Base-by-base conservation (phyloP, 1,140 invertebrate genomes). In the Pissodes strobi region DNA sequence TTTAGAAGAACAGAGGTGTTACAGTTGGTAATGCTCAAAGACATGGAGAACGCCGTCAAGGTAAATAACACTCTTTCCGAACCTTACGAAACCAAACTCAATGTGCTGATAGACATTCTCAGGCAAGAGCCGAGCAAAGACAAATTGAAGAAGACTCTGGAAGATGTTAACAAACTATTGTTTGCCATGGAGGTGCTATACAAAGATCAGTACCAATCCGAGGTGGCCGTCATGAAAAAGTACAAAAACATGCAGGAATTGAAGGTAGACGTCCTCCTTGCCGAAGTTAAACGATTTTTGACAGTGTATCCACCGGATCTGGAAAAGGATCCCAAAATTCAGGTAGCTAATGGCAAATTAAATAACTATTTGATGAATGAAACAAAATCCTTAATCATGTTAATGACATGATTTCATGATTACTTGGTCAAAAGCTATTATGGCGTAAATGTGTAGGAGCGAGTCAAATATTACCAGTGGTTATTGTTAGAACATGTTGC, bases 211-310 rank as follows among this genome's bases (percentile, higher is more conserved):
- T 56, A 49, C 43, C 34, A 38, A 13, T 19, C 39, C 2, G 69
- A 71, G 48, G 56, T 49, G 10, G 38, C 56, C 15, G 22, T 66
- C 1, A 10, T 49, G 12, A 39, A 67, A 25, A 71, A 71, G 23
- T 71, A 69, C 30, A 38, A 38, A 34, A 45, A 38, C 9, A 25
- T 53, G 21, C 43, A 57, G 10, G 61, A 71, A 9, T 9, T 65
- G 41, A 56, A 45, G 34, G 34, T 39, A 21, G 65, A 71, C 13
- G 38, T 71, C 8, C 48, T 71, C 8, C 19, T 69, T 21, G 38
- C 37, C 6, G 69, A 71, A 48, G 45, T 71, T 12, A 64, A 65
- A 12, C 17, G 67, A 39, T 71, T 69, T 60, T 38, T 71, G 19
- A 27, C 39, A 6, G 21, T 66, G 18, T 62, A 61, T 53, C 62